phyloP scores from a whole-genome alignment of 2,797 vertebrate genomes.

The Pampus argenteus region DNA sequence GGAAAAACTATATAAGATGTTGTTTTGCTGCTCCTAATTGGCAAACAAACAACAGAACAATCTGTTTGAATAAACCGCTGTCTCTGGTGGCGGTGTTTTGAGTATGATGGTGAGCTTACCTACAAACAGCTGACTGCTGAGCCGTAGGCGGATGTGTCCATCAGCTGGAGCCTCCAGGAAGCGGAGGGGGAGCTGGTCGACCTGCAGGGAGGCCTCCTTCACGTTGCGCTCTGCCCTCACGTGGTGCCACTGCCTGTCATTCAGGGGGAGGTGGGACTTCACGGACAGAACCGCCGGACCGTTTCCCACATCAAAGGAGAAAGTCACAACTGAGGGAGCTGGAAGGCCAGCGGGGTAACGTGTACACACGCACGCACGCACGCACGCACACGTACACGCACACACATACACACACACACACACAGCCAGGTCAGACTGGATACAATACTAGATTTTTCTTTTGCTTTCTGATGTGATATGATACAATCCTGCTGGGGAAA shows the following conservation, averaged over 20 bases:
- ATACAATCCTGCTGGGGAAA: constrained; percentile 70
- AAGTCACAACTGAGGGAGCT: constrained; percentile 92
- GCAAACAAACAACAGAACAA: not conserved
- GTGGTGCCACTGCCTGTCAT: constrained; percentile 97
- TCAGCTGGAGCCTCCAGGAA: constrained; percentile 87
- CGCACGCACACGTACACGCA: constrained; percentile 35
- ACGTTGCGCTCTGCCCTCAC: constrained; percentile 91
- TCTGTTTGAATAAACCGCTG: not conserved
- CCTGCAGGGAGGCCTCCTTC: constrained; percentile 91
- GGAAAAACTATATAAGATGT: not conserved
- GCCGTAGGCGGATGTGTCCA: constrained; percentile 91
- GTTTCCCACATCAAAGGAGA: constrained; percentile 93
- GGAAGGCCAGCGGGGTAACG: constrained; percentile 37
- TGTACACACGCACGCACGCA: constrained; percentile 54
- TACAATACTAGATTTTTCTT: constrained; percentile 51
- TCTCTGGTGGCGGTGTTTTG: not conserved
- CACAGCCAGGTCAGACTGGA: constrained; percentile 50
- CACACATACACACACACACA: not conserved
- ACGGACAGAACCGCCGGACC: constrained; percentile 87
- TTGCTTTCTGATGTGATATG: constrained; percentile 70
- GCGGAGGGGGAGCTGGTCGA: constrained; percentile 90
- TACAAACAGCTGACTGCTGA: constrained; percentile 95
- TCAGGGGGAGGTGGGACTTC: constrained; percentile 89
- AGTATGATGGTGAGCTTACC: constrained; percentile 82
- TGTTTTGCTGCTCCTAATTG: not conserved